Evolutionary conservation across 2,797 vertebrate genomes (phyloP), one percentile per base, ranked within the genome.

Genomic region (Oreortyx pictus): DNA sequence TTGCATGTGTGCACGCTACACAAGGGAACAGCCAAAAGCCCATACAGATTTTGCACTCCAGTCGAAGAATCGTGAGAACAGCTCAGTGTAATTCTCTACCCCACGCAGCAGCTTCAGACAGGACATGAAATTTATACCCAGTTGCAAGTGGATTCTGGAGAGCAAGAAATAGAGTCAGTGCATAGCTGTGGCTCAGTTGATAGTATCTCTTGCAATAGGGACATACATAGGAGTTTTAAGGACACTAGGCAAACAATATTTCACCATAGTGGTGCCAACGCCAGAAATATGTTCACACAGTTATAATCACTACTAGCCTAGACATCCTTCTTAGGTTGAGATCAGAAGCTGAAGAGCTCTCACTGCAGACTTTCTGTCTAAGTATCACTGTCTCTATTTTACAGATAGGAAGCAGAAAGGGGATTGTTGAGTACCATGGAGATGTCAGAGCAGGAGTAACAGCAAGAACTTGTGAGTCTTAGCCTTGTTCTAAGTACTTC

Each of bases 361-460:
- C 13, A 33, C 72, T 85, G 84, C 68, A 75, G 79, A 89, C 82
- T 95, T 74, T 33, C 73, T 93, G 74, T 79, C 64, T 86, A 93
- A 96, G 64, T 88, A 89, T 82, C 44, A 46, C 62, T 86, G 81
- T 88, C 71, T 86, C 84, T 86, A 20, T 82, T 88, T 90, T 73
- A 73, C 68, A 84, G 75, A 82, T 80, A 93, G 61, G 14, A 29
- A 88, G 39, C 24, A 33, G 86, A 78, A 91, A 92, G 86, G 12
- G 62, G 5, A 35, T 84, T 49, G 14, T 33, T 90, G 81, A 92
- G 93, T 92, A 92, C 94, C 92, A 77, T 3, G 5, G 31, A 79
- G 39, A 79, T 16, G 11, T 52, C 9, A 13, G 47, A 19, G 15
- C 11, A 60, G 62, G 71, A 85, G 4, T 8, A 76, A 71, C 23